phyloP scores from a whole-genome alignment of 2,797 vertebrate genomes.

The Pangasius sanitwongsei region DNA sequence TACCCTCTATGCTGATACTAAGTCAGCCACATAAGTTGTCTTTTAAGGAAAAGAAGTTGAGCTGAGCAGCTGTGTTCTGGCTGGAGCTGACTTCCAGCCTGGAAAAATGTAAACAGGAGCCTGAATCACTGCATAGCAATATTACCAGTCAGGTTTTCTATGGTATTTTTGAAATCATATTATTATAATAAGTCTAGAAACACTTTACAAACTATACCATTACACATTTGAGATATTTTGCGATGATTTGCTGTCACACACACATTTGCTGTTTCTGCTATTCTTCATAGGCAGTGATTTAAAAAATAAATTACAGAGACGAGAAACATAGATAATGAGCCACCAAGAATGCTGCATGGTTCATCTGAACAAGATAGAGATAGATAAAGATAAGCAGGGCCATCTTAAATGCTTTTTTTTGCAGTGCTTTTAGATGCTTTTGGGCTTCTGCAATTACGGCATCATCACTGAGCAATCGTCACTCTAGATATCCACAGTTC shows the following conservation, averaged over 20 bases:
- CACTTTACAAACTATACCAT: not conserved
- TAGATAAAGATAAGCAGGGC: not conserved
- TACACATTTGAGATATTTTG: not conserved
- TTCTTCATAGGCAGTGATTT: not conserved
- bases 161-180: not conserved
- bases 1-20: not conserved
- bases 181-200: not conserved
- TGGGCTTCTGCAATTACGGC: not conserved
- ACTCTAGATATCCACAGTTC: not conserved
- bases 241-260: not conserved
- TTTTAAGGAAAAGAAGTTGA: not conserved
- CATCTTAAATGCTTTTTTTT: not conserved
- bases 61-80: not conserved
- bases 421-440: not conserved
- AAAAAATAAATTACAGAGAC: not conserved
- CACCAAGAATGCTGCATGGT: not conserved
- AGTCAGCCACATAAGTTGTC: not conserved
- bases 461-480: not conserved
- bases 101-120: conserved; percentile 17
- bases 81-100: not conserved
- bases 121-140: not conserved
- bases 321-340: not conserved
- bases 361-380: not conserved
- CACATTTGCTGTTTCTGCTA: not conserved
- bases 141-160: not conserved